Percentiles rank a stretch among this genome's conserved stretches.
Evolutionary conservation across 2,113 vertebrate species (phyloP).

Genomic region (Erythrocercus mccallii): DNA sequence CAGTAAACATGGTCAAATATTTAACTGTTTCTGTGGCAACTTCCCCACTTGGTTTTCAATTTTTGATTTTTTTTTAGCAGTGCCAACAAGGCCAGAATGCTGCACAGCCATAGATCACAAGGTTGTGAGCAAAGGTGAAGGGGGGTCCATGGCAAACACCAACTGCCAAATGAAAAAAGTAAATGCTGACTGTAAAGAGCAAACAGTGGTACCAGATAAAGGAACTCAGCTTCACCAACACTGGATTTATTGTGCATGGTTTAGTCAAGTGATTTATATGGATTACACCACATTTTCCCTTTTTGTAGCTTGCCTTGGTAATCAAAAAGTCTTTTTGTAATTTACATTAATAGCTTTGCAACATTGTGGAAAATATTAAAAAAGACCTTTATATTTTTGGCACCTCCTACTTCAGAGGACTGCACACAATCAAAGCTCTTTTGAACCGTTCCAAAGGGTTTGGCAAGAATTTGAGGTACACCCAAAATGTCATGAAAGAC

Average conservation of each 20-base stretch:
- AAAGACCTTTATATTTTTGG: constrained; percentile 52
- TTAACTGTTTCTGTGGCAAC: constrained; percentile 53
- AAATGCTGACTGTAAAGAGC: background rate
- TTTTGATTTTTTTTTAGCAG: background rate
- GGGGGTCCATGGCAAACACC: background rate
- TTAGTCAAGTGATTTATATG: constrained; percentile 39
- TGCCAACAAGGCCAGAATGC: background rate
- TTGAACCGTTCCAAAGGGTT: constrained; percentile 34
- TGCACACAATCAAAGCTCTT: constrained; percentile 32
- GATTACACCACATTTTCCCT: constrained; percentile 51
- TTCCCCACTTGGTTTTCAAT: background rate
- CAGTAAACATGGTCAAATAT: constrained; percentile 58
- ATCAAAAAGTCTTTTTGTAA: constrained; percentile 49
- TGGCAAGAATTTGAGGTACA: constrained; percentile 50
- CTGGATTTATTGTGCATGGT: background rate
- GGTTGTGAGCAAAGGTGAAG: background rate
- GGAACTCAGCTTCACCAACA: background rate
- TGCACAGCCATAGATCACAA: background rate
- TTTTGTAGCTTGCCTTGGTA: constrained; percentile 21
- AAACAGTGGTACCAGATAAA: background rate
- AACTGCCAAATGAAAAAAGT: background rate
- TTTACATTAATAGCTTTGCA: constrained; percentile 57
- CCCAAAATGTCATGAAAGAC: constrained; percentile 44
- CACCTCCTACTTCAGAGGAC: constrained; percentile 37
- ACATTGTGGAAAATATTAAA: constrained; percentile 67